Percentiles rank a stretch among this genome's conserved stretches.
phyloP scores from a whole-genome alignment of 2,797 vertebrate species.

The Fistularia commersonii region DNA sequence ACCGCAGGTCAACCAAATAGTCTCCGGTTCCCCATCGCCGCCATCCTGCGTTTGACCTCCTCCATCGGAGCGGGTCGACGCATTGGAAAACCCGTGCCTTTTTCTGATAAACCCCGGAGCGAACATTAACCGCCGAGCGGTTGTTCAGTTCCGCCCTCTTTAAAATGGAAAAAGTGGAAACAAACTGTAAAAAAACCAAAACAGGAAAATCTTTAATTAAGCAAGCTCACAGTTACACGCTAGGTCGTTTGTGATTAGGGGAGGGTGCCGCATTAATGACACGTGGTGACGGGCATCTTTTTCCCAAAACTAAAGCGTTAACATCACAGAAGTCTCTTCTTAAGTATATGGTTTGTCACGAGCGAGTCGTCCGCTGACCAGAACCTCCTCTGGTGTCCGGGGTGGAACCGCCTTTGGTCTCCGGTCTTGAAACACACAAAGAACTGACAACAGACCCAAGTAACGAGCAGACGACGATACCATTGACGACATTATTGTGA shows the following conservation, averaged over 20 bases:
- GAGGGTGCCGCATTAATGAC: slow-evolving; percentile 42
- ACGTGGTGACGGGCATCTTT: slow-evolving; percentile 29
- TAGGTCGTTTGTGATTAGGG: slow-evolving; percentile 48
- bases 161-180: slow-evolving; percentile 26
- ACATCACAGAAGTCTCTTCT: slow-evolving; percentile 30
- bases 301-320: slow-evolving; percentile 32
- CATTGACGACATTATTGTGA: slow-evolving; percentile 13
- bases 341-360: slow-evolving; percentile 31
- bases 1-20: too few species aligned
- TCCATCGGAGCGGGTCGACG: too few species aligned
- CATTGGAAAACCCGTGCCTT: too few species aligned
- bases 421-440: slow-evolving; percentile 59
- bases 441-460: slow-evolving; percentile 35
- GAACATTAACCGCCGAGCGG: too few species aligned
- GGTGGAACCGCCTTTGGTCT: slow-evolving; percentile 61
- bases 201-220: slow-evolving; percentile 69
- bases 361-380: slow-evolving; percentile 47
- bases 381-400: slow-evolving; percentile 45
- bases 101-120: too few species aligned
- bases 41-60: too few species aligned
- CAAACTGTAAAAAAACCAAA: slow-evolving; percentile 59
- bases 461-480: slow-evolving; percentile 25
- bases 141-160: too few species aligned
- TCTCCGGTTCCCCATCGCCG: too few species aligned
- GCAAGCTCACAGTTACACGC: slow-evolving; percentile 62